Base-by-base conservation (phyloP, 2,113 vertebrate genomes). In the Phaethon lepturus region DNA sequence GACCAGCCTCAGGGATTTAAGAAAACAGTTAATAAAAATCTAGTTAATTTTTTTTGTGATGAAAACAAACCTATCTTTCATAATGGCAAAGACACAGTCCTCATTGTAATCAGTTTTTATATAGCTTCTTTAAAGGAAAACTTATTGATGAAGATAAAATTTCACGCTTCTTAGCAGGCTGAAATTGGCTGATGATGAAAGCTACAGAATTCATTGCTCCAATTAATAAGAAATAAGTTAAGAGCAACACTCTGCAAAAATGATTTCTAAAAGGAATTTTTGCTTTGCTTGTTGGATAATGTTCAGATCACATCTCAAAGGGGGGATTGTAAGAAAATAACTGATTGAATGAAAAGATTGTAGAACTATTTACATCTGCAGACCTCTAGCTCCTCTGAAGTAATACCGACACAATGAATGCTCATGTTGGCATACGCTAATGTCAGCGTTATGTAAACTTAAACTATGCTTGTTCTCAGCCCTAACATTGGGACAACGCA, bases 11-110 rank as follows among this genome's bases (percentile, higher is more conserved):
- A 19, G 7, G 44, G 22, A 59, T 81, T 94, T 93, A 90, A 95
- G 79, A 91, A 97, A 95, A 90, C 33, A 81, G 75, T 93, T 97
- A 92, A 97, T 95, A 92, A 97, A 96, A 95, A 81, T 59, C 55
- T n/a, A 78, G 47, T 79, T 85, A 24, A 8, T 79, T 80, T 64
- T 64, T 79, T 86, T 87, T 42, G 91, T 58, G 33, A 68, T 89
- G 59, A 84, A 93, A 94, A 95, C 86, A 96, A 95, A 71, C 81
- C 33, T 56, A 87, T 96, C 31, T 92, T 82, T 95, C 82, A 90
- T 88, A 90, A 73, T 55, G 29, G 22, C n/a, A 86, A 92, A 93
- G 68, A 88, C 71, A 92, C 45, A 74, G 35, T 14, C 47, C 17
- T 95, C n/a, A 86, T 73, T 88, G 64, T 75, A 93, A 95, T 95